Evolutionary conservation across 1,140 invertebrate genomes (phyloP).

Genomic region (Macrosteles quadrilineatus): DNA sequence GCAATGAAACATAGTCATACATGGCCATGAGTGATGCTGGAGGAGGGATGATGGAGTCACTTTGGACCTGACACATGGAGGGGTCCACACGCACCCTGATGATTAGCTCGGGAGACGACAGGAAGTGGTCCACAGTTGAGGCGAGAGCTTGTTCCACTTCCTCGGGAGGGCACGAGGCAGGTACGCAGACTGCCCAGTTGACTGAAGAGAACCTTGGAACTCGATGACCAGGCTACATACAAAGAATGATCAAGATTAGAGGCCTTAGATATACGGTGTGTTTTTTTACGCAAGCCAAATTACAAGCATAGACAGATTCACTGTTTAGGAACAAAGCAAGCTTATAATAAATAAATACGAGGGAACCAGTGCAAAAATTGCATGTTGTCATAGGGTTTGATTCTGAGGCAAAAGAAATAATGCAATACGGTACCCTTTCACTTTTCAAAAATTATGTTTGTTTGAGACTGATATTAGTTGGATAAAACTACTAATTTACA

Average conservation of each 20-base stretch:
- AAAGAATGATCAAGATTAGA: constrained; percentile 35
- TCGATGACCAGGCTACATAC: constrained; percentile 62
- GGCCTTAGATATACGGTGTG: not conserved
- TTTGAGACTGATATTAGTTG: too few species aligned
- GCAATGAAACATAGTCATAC: too few species aligned
- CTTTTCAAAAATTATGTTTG: too few species aligned
- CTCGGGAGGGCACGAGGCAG: constrained; percentile 55
- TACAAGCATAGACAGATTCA: not conserved
- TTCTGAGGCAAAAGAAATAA: too few species aligned
- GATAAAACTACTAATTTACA: too few species aligned
- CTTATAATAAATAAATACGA: not conserved
- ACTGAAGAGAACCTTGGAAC: constrained; percentile 62
- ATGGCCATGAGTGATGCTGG: constrained; percentile 33
- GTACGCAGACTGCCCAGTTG: constrained; percentile 65
- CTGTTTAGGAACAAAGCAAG: too few species aligned
- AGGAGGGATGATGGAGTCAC: constrained; percentile 21
- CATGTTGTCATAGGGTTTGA: too few species aligned
- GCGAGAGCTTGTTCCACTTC: constrained; percentile 60
- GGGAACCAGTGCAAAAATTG: too few species aligned
- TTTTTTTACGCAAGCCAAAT: not conserved
- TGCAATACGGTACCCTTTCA: too few species aligned
- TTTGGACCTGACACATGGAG: constrained; percentile 58
- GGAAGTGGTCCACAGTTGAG: constrained; percentile 52
- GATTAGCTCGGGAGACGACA: constrained; percentile 53
- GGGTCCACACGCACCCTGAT: constrained; percentile 58